Conservation (phyloP, 2,797 vertebrate genomes). For the Pseudotriccus pelzelni region DNA sequence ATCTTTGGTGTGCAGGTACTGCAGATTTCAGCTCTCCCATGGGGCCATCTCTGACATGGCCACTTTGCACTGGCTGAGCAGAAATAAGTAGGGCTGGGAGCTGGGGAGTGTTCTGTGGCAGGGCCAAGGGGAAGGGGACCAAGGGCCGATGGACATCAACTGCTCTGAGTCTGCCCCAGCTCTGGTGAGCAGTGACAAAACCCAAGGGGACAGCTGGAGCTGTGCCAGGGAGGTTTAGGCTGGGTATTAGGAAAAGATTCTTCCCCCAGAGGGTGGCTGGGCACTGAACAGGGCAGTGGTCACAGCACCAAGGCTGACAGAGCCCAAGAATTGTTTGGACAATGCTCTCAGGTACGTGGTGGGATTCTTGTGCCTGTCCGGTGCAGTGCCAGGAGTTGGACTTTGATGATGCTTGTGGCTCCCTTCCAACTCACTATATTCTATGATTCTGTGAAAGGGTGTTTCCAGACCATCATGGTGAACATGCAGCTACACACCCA, state of each 20-base stretch:
- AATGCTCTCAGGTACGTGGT: neutral
- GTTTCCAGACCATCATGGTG: neutral
- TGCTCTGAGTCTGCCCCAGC: neutral
- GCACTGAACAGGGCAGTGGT: neutral
- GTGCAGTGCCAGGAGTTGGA: neutral
- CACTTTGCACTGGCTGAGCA: neutral
- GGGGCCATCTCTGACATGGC: accelerated
- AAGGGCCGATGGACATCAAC: neutral
- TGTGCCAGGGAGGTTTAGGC: neutral
- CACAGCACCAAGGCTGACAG: neutral
- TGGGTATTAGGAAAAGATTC: neutral
- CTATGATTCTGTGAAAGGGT: neutral
- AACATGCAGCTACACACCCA: neutral
- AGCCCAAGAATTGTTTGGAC: neutral
- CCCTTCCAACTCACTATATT: neutral
- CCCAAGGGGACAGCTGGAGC: neutral
- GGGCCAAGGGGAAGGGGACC: neutral
- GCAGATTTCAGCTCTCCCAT: neutral
- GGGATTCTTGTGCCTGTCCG: neutral
- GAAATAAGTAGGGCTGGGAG: neutral
- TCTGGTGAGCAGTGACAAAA: neutral
- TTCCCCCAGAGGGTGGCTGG: neutral
- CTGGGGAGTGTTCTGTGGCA: neutral
- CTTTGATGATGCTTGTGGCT: neutral
- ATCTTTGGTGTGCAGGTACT: neutral